phyloP scores from a whole-genome alignment of 2,113 vertebrate genomes.

The Sander lucioperca region DNA sequence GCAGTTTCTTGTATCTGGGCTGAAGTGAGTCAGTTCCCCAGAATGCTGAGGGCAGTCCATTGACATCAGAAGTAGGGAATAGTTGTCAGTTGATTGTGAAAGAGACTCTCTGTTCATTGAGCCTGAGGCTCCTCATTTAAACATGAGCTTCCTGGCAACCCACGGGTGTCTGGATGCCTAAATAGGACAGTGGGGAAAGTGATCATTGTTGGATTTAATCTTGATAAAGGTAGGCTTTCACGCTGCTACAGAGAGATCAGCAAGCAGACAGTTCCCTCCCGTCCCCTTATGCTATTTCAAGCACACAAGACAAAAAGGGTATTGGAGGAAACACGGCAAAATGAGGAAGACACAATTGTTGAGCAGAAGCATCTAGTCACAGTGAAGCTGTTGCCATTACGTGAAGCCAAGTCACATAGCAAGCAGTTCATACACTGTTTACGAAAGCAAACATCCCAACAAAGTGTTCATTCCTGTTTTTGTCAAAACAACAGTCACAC shows the following conservation, averaged over 20 bases:
- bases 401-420: conserved; percentile 13
- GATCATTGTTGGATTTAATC: conserved; percentile 73
- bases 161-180: conserved; percentile 68
- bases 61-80: conserved; percentile 80
- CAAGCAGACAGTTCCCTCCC: conserved; percentile 46
- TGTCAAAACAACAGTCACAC: conserved; percentile 9
- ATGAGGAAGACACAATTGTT: conserved; percentile 54
- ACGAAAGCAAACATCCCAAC: conserved; percentile 31
- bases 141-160: conserved; percentile 77
- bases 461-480: conserved; percentile 35
- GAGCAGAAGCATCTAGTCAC: conserved; percentile 29
- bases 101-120: conserved; percentile 80
- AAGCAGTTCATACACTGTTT: conserved; percentile 20
- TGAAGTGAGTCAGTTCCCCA: conserved; percentile 74
- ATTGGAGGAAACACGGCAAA: conserved; percentile 54
- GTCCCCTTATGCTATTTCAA: conserved; percentile 59
- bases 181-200: conserved; percentile 76
- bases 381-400: conserved; percentile 25
- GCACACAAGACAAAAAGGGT: conserved; percentile 44
- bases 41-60: conserved; percentile 73
- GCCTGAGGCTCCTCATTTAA: conserved; percentile 78
- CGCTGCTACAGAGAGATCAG: conserved; percentile 44
- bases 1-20: conserved; percentile 62
- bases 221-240: conserved; percentile 78
- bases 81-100: conserved; percentile 81